Evolutionary conservation across 2,888 invertebrate species (phyloP).

Genomic region (Rhabditoides inermis): DNA sequence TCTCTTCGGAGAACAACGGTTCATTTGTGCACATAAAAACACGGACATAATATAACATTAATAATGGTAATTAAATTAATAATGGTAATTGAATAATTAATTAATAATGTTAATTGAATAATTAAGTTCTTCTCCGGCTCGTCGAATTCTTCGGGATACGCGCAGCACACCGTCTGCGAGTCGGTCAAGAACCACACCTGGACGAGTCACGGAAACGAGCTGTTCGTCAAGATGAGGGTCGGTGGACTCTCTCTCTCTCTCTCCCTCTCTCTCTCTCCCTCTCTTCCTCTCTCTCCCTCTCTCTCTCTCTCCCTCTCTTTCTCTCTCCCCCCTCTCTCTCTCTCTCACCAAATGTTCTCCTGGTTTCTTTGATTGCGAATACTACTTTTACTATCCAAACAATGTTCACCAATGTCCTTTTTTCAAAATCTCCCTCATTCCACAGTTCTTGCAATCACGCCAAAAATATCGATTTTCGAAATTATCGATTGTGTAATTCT

Average conservation of each 20-base stretch:
- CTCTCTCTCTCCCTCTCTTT: no score
- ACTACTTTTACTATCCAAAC: no score
- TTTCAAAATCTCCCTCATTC: no score
- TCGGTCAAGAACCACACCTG: conserved; percentile 3
- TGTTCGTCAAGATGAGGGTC: conserved; percentile 27
- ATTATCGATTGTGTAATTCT: not conserved
- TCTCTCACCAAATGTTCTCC: no score
- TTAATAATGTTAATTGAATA: not conserved
- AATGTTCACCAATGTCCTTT: no score
- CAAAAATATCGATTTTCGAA: no score
- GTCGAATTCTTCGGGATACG: conserved; percentile 23
- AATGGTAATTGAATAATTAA: conserved; percentile 1
- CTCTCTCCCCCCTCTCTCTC: no score
- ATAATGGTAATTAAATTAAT: not conserved
- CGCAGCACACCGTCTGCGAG: conserved; percentile 19
- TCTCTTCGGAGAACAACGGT: not conserved
- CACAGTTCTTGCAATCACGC: no score
- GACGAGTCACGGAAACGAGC: conserved; percentile 29
- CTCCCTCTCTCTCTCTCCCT: no score
- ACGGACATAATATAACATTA: not conserved
- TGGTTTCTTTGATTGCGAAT: no score
- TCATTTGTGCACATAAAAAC: not conserved
- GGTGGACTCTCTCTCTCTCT: not conserved
- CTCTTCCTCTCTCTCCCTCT: no score
- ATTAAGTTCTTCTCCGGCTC: conserved; percentile 31